phyloP scores from a whole-genome alignment of 1,140 invertebrate genomes.

The Pogonomyrmex californicus region DNA sequence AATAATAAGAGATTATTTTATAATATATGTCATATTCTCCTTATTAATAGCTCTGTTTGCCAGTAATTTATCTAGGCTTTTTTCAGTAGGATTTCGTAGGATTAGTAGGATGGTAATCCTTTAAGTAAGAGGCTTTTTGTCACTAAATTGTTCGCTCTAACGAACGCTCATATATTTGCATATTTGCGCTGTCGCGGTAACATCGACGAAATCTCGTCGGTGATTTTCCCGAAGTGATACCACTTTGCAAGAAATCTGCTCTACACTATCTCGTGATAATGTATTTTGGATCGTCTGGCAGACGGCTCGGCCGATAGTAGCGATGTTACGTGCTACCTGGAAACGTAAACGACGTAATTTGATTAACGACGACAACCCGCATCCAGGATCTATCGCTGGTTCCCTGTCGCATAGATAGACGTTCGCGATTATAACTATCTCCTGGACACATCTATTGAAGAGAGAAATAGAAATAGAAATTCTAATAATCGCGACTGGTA shows the following conservation, averaged over 20 bases:
- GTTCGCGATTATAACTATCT: constrained; percentile 19
- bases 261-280: constrained; percentile 54
- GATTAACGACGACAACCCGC: constrained; percentile 61
- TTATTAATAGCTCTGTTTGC: background rate
- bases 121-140: background rate
- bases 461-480: background rate
- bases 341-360: constrained; percentile 64
- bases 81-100: background rate
- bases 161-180: constrained; percentile 7
- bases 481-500: background rate
- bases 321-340: constrained; percentile 56
- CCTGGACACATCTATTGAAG: background rate
- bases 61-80: background rate
- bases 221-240: constrained; percentile 43
- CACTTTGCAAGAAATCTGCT: constrained; percentile 49
- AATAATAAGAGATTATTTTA: background rate
- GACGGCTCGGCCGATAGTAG: constrained; percentile 46
- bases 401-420: constrained; percentile 40
- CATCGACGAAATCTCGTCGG: constrained; percentile 22
- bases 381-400: constrained; percentile 53
- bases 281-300: constrained; percentile 60
- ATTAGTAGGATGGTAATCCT: background rate
- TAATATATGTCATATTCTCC: background rate
- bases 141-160: background rate
- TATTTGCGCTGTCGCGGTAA: constrained; percentile 3